These are phyloP conservation scores for Onychostoma macrolepis DNA, from an alignment of 2,113 vertebrate species.

Conservation along the genomic window DNA sequence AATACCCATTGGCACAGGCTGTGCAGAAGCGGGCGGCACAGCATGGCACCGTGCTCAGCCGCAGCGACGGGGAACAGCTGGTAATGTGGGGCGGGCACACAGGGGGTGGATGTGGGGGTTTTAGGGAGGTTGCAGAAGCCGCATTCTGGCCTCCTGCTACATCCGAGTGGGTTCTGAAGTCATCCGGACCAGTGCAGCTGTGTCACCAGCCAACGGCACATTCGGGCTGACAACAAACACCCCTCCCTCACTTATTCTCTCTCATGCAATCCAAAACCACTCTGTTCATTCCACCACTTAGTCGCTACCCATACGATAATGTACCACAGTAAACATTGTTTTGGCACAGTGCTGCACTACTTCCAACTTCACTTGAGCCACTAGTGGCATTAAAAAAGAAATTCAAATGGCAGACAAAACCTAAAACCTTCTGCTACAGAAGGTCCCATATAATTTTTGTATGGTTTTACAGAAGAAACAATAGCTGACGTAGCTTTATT, in stretches of 20 bases:
- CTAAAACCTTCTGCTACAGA: neutral
- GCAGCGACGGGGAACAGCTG: constrained; percentile 58
- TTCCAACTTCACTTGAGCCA: neutral
- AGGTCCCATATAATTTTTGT: neutral
- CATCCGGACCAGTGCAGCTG: constrained; percentile 59
- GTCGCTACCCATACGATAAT: neutral
- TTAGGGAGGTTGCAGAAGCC: constrained; percentile 34
- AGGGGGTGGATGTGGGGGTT: constrained; percentile 24
- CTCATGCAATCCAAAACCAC: constrained; percentile 25
- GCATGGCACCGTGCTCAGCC: constrained; percentile 51
- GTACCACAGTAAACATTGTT: neutral
- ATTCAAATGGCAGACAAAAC: neutral
- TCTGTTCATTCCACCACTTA: constrained; percentile 11
- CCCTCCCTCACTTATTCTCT: constrained; percentile 20
- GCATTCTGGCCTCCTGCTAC: constrained; percentile 50
- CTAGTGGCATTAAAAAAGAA: neutral
- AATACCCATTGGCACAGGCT: constrained; percentile 60
- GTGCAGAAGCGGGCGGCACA: constrained; percentile 41
- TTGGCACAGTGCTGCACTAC: neutral
- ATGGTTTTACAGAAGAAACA: neutral
- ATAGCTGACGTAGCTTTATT: neutral
- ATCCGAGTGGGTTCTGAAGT: constrained; percentile 54
- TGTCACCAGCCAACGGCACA: constrained; percentile 59
- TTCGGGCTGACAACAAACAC: constrained; percentile 52
- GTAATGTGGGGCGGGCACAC: constrained; percentile 46